Percentiles rank a stretch among this genome's conserved stretches.
phyloP scores from a whole-genome alignment of 2,113 vertebrate genomes.

The Sander vitreus region DNA sequence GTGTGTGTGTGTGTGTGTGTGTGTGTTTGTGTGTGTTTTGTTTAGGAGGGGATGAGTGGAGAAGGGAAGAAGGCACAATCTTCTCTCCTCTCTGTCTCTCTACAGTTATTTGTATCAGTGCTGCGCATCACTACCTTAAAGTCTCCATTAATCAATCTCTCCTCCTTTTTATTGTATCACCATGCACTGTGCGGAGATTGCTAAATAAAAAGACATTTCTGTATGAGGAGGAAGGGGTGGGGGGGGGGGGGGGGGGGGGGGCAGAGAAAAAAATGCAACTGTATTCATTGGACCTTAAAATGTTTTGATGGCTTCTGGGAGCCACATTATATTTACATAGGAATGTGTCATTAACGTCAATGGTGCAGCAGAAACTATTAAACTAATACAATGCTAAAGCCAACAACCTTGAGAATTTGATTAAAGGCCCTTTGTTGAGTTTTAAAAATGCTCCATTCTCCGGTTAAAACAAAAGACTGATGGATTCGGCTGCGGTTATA shows the following conservation, averaged over 20 bases:
- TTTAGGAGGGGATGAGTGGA: constrained; percentile 12
- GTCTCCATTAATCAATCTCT: constrained; percentile 87
- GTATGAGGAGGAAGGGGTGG: constrained; percentile 77
- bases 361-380: constrained; percentile 97
- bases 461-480: constrained; percentile 89
- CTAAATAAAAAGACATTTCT: constrained; percentile 95
- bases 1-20: too few relatives aligned
- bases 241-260: constrained; percentile 16
- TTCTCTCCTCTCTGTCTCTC: constrained; percentile 68
- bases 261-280: constrained; percentile 86
- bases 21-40: constrained; percentile 19
- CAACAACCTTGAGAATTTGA: constrained; percentile 97
- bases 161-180: constrained; percentile 85
- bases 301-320: constrained; percentile 94
- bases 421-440: constrained; percentile 97
- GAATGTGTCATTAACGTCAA: constrained; percentile 98
- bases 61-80: constrained; percentile 62
- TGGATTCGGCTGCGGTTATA: constrained; percentile 88
- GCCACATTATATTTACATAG: constrained; percentile 94
- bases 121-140: constrained; percentile 87
- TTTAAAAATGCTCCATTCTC: constrained; percentile 90
- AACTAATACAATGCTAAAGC: constrained; percentile 98
- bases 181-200: constrained; percentile 84
- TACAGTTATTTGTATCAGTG: constrained; percentile 83
- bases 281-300: constrained; percentile 98